Percentiles rank a stretch among this genome's conserved stretches.
Conservation (phyloP, 1,140 invertebrate genomes). For the Drosophila pandora region DNA sequence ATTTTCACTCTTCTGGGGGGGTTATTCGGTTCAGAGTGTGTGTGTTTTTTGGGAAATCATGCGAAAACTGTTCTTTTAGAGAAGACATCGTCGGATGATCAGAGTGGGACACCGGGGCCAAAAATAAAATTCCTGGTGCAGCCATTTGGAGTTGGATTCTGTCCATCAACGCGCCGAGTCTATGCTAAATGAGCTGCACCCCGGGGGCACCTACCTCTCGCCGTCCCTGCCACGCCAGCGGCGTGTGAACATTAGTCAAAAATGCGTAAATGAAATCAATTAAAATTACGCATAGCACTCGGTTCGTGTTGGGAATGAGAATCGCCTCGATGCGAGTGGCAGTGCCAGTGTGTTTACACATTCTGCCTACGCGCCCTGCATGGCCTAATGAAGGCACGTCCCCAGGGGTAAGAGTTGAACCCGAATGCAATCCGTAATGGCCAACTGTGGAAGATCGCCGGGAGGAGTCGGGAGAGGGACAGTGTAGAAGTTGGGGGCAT, state of each 20-base stretch:
- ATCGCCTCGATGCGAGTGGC: constrained; percentile 8
- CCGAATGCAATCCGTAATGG: constrained; percentile 61
- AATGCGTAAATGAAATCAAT: constrained; percentile 77
- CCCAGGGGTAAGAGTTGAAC: constrained; percentile 37
- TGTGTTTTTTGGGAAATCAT: constrained; percentile 7
- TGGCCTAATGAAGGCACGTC: constrained; percentile 72
- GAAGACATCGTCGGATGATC: constrained; percentile 14
- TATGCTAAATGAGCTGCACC: constrained; percentile 69
- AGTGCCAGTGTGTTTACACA: constrained; percentile 49
- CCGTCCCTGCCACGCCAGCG: neutral
- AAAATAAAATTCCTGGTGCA: constrained; percentile 41
- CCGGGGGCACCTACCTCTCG: constrained; percentile 9
- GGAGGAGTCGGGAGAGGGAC: neutral
- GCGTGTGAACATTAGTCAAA: constrained; percentile 70
- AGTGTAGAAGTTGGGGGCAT: constrained; percentile 11
- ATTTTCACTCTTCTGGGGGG: constrained; percentile 19
- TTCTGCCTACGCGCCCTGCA: constrained; percentile 61
- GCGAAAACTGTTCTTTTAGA: constrained; percentile 3
- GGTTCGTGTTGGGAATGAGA: constrained; percentile 46
- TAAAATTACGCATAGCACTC: constrained; percentile 73
- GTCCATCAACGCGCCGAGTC: constrained; percentile 68
- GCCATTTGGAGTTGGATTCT: constrained; percentile 52
- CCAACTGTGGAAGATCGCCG: constrained; percentile 8
- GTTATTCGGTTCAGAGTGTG: too few species aligned
- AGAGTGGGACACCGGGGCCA: constrained; percentile 28